Evolutionary conservation across 2,888 invertebrate genomes (phyloP).

Genomic region (Tenthredo scrophulariae): DNA sequence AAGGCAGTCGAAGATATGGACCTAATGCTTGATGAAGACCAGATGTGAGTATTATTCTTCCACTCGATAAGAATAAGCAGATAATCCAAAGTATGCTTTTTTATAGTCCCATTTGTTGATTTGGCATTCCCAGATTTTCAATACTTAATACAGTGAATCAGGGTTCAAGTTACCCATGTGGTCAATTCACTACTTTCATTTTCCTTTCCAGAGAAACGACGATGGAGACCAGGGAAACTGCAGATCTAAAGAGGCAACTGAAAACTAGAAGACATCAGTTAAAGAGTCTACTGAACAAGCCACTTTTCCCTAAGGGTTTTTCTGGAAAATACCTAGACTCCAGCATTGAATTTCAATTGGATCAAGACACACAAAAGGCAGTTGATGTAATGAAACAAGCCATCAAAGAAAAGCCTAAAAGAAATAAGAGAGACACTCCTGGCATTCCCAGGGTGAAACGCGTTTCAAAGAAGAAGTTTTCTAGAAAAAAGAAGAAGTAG

Average conservation of each 20-base stretch:
- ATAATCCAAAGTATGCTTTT: slow-evolving; percentile 56
- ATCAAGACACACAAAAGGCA: slow-evolving; percentile 76
- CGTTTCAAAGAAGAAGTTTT: slow-evolving; percentile 29
- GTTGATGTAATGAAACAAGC: slow-evolving; percentile 81
- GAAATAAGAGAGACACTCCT: slow-evolving; percentile 54
- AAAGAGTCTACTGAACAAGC: slow-evolving; percentile 80
- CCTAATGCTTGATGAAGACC: slow-evolving; percentile 90
- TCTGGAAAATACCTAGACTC: slow-evolving; percentile 83
- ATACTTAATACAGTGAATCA: neutral
- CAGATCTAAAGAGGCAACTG: slow-evolving; percentile 79
- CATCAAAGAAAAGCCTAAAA: slow-evolving; percentile 74
- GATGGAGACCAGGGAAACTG: slow-evolving; percentile 73
- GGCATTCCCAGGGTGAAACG: slow-evolving; percentile 45
- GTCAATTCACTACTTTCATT: neutral
- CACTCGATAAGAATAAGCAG: slow-evolving; percentile 37
- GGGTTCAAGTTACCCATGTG: neutral
- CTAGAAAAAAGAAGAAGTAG: slow-evolving; percentile 32
- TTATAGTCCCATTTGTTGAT: neutral
- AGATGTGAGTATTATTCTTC: slow-evolving; percentile 67
- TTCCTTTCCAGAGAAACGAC: slow-evolving; percentile 66
- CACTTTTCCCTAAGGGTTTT: slow-evolving; percentile 85
- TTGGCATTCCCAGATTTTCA: neutral
- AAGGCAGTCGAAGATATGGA: slow-evolving; percentile 95
- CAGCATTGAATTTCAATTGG: slow-evolving; percentile 68
- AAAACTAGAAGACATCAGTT: slow-evolving; percentile 80